Evolutionary conservation across 2,797 vertebrate genomes (phyloP), one percentile per base, ranked within the genome.

Genomic region (Tolypeutes matacus): DNA sequence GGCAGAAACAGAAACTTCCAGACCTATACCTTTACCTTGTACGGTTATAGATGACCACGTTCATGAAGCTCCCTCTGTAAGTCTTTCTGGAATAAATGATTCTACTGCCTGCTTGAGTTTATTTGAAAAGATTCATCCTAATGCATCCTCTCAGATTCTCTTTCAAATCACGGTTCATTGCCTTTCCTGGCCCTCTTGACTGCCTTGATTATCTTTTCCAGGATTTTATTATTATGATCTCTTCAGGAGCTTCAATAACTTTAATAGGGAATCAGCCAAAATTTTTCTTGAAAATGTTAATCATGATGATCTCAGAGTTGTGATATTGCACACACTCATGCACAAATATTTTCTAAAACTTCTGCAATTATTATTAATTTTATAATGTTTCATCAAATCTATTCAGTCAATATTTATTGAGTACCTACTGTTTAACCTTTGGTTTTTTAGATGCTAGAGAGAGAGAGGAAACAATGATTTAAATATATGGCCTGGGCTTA

Each of bases 1-100:
- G 73, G 81, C 53, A 95, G 91, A 93, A 94, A 95, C 91, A 96
- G 95, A 95, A 94, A 94, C 93, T 93, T 90, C 23, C 76, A 86
- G 92, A 89, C 73, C n/a, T 76, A 56, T 9, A 76, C 46, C 21
- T 80, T 80, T 46, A 64, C 77, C 69, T 31, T 60, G 34, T 36
- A 46, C 5, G 60, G 67, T 82, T 89, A 92, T 11, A 94, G 72
- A 87, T 39, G 87, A 95, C 95, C 76, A 0, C 73, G 53, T 70
- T 95, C 31, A 73, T 91, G 21, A 78, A 93, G 76, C 83, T 2
- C 36, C 23, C 31, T 95, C 34, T 20, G 36, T 83, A 56, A 91
- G 70, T 89, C 91, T 93, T 97, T 72, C 69, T 67, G 20, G 75
- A 93, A 58, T 73, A 75, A 96, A 95, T 94, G 84, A 84, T 90